Evolutionary conservation across 2,888 invertebrate species (phyloP), one percentile per base, ranked within the genome.

Genomic region (Petrophora chlorosata): DNA sequence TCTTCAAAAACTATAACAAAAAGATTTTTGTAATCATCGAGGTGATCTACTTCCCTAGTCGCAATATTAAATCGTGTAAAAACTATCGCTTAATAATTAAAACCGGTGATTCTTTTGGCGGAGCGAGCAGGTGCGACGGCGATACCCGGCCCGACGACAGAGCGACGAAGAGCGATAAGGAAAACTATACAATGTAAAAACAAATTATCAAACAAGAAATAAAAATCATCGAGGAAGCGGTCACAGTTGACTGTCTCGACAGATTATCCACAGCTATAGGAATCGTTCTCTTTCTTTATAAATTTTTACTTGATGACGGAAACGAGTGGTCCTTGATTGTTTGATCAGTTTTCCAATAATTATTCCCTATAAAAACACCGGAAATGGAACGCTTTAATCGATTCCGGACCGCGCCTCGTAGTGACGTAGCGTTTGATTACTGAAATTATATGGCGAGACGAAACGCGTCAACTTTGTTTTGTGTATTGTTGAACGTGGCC

Each of bases 371-470:
- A 86, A 88, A 88, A 88, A 88, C 81, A 80, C 76, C 84, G 86
- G 87, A 87, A 87, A 82, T 84, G 75, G 79, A 83, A 86, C 77
- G 85, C 77, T 84, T 76, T 85, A 88, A 89, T 89, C 86, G 85
- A 87, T 88, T 88, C 80, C 72, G 76, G 78, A 79, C 81, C 81
- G 77, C 80, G 76, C 81, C 82, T 84, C 77, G 73, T 65, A 68
- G 76, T 88, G 87, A 87, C 88, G 84, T 79, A 72, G 83, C 81
- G 72, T 82, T 86, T 79, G 82, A 87, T 85, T 87, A 85, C 82
- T 76, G 78, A 87, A 88, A 87, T 86, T 87, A 88, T 88, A 86
- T 84, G 86, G 88, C 85, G 82, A 78, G 77, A 77, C 87, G 79
- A 85, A 88, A 82, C 78, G 75, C 70, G 69, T 70, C 76, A 78